Evolutionary conservation across 2,888 invertebrate species (phyloP).

Genomic region (Tromatobia lineatoria): DNA sequence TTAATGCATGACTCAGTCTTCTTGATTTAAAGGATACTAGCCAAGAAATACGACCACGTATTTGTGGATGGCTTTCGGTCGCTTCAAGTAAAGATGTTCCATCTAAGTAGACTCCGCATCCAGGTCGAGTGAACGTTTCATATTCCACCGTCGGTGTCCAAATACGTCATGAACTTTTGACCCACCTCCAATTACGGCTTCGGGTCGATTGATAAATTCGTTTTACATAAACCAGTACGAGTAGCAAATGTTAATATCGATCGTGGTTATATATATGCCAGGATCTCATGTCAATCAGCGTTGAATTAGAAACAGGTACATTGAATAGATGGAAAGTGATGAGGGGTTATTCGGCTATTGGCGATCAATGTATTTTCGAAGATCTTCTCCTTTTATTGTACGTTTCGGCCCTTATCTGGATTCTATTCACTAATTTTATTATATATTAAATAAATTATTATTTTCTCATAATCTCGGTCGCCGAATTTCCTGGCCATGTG

Average conservation of each 20-base stretch:
- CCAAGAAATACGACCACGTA: not conserved
- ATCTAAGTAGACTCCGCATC: not conserved
- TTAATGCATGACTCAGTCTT: not conserved
- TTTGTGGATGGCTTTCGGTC: not conserved
- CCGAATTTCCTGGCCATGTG: too few species aligned
- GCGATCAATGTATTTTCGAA: too few species aligned
- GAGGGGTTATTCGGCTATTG: too few species aligned
- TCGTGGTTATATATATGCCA: not conserved
- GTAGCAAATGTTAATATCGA: not conserved
- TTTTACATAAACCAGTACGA: not conserved
- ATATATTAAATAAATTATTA: too few species aligned
- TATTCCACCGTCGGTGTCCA: slow-evolving; percentile 32
- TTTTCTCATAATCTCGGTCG: too few species aligned
- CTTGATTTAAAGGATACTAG: slow-evolving; percentile 6
- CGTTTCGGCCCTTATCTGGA: too few species aligned
- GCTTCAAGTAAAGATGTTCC: not conserved
- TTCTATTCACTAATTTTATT: too few species aligned
- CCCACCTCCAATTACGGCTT: slow-evolving; percentile 19
- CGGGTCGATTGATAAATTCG: not conserved
- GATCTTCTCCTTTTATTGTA: too few species aligned
- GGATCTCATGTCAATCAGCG: not conserved
- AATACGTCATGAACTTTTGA: slow-evolving; percentile 64
- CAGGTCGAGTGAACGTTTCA: slow-evolving; percentile 37
- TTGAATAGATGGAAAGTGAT: not conserved
- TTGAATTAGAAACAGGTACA: not conserved